Evolutionary conservation across 2,888 invertebrate genomes (phyloP).

Genomic region (Plusia festucae): DNA sequence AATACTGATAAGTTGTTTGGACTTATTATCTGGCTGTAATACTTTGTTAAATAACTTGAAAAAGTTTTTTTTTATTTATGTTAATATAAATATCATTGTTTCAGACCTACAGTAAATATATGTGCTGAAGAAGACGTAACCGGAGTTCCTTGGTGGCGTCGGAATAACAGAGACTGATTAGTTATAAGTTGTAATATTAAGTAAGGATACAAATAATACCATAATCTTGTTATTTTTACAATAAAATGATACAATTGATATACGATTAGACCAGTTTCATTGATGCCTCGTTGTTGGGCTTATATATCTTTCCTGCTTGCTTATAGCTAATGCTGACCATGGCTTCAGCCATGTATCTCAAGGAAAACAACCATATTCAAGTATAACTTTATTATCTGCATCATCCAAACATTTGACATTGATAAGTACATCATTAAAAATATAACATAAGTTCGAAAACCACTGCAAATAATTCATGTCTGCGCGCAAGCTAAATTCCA

Average conservation of each 20-base stretch:
- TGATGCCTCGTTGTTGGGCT: not conserved
- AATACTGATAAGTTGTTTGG: not conserved
- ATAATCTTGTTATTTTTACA: slow-evolving; percentile 67
- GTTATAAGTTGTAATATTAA: slow-evolving; percentile 70
- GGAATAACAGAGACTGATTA: slow-evolving; percentile 85
- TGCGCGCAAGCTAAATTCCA: slow-evolving; percentile 21
- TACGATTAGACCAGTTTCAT: not conserved
- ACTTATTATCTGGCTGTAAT: no score
- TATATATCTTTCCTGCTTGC: not conserved
- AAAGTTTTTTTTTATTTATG: no score
- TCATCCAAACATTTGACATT: slow-evolving; percentile 52
- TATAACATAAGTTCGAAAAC: slow-evolving; percentile 31
- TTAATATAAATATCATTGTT: slow-evolving; percentile 39
- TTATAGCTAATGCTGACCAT: no score
- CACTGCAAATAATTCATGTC: slow-evolving; percentile 22
- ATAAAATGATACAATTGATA: slow-evolving; percentile 56
- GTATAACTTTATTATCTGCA: slow-evolving; percentile 55
- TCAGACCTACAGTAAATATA: slow-evolving; percentile 76
- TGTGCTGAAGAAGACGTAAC: slow-evolving; percentile 81
- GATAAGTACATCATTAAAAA: slow-evolving; percentile 46
- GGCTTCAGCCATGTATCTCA: not conserved
- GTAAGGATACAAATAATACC: slow-evolving; percentile 58
- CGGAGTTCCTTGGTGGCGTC: slow-evolving; percentile 88
- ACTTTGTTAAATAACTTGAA: no score
- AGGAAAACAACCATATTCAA: slow-evolving; percentile 38